These are phyloP conservation scores for Dryas iulia DNA, from an alignment of 1,140 invertebrate genomes.

Conservation along the genomic window DNA sequence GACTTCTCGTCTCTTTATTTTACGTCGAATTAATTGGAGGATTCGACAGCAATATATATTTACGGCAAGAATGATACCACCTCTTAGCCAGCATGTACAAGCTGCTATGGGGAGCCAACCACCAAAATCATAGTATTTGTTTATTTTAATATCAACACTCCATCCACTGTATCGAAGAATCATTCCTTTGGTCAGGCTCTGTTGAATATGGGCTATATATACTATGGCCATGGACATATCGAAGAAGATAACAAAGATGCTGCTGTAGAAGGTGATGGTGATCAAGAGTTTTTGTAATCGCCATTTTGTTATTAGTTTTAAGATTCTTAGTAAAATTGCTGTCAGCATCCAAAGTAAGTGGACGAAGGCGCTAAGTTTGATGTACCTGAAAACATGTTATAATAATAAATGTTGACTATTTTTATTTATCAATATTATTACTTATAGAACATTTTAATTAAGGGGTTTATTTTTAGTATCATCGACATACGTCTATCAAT, in stretches of 20 bases:
- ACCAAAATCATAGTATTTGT: slow-evolving; percentile 50
- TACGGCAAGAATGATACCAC: slow-evolving; percentile 41
- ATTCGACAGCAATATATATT: slow-evolving; percentile 56
- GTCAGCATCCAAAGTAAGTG: slow-evolving; percentile 56
- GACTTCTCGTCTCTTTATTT: slow-evolving; percentile 47
- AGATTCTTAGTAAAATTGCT: slow-evolving; percentile 36
- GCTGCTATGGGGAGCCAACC: slow-evolving; percentile 61
- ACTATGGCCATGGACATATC: slow-evolving; percentile 66
- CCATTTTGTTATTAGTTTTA: slow-evolving; percentile 30
- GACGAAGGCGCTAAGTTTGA: slow-evolving; percentile 45
- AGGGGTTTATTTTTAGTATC: too few species aligned
- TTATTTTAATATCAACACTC: slow-evolving; percentile 51
- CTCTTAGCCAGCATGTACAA: slow-evolving; percentile 53
- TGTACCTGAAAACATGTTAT: slow-evolving; percentile 46
- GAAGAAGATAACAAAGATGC: slow-evolving; percentile 44
- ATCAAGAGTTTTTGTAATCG: slow-evolving; percentile 42
- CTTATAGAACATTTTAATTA: too few species aligned
- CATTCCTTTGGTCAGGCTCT: slow-evolving; percentile 65
- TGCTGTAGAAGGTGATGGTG: slow-evolving; percentile 40
- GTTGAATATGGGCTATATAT: slow-evolving; percentile 62
- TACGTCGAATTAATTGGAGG: slow-evolving; percentile 34
- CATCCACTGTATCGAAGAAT: slow-evolving; percentile 66
- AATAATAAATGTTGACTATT: too few species aligned
- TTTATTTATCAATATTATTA: too few species aligned
- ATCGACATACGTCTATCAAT: too few species aligned